A percentile compares a stretch with the other conserved stretches of the same genome.
Conservation (phyloP, 2,797 vertebrate species). For the Tenualosa ilisha region DNA sequence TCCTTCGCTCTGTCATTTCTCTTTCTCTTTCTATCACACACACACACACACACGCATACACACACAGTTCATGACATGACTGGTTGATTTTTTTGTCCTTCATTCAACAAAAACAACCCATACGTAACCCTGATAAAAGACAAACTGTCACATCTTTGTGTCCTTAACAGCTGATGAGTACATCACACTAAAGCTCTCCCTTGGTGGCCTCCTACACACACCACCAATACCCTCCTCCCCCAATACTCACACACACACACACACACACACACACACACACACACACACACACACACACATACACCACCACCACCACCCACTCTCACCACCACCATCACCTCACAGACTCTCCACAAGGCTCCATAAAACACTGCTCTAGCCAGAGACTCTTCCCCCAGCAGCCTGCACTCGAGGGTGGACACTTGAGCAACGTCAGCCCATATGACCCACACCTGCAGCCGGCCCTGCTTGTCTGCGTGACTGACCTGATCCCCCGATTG, state of each 20-base stretch:
- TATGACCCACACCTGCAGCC: slow-evolving; percentile 49
- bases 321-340: not conserved
- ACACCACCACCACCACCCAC: not conserved
- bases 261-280: slow-evolving; percentile 16
- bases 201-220: not conserved
- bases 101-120: not conserved
- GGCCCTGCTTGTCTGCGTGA: slow-evolving; percentile 34
- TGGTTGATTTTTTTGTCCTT: slow-evolving; percentile 22
- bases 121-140: slow-evolving; percentile 12
- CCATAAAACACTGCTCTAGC: not conserved
- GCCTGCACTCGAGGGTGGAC: not conserved
- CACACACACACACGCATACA: slow-evolving; percentile 6
- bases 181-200: slow-evolving; percentile 29
- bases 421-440: not conserved
- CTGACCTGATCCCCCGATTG: slow-evolving; percentile 67
- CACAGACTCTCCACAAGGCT: slow-evolving; percentile 29
- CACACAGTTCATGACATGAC: not conserved
- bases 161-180: slow-evolving; percentile 22
- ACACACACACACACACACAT: slow-evolving; percentile 17
- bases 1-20: slow-evolving; percentile 13
- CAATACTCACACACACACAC: not conserved
- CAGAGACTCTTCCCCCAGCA: not conserved
- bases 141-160: slow-evolving; percentile 18
- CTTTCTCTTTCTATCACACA: slow-evolving; percentile 32
- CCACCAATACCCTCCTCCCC: not conserved